Percentiles rank a stretch among this genome's conserved stretches.
These are phyloP conservation scores for Drosophila nr. fundita DNA, from an alignment of 2,888 invertebrate genomes.

Conservation along the genomic window DNA sequence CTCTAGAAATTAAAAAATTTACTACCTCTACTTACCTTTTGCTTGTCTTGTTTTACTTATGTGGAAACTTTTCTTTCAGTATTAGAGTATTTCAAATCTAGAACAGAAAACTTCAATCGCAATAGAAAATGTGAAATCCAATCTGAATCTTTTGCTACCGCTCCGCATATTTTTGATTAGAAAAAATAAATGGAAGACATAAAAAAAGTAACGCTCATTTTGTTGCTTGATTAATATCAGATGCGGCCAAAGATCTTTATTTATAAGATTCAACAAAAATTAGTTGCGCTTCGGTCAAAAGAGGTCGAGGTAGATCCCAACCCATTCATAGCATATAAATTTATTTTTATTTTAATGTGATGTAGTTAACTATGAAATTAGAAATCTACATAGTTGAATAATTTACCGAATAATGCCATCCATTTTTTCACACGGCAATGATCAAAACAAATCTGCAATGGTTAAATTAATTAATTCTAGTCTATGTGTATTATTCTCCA, in stretches of 20 bases:
- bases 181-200: constrained; percentile 35
- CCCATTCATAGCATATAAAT: not conserved
- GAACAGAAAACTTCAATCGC: constrained; percentile 11
- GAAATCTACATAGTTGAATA: not conserved
- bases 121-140: constrained; percentile 19
- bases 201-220: constrained; percentile 43
- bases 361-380: constrained; percentile 5
- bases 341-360: not conserved
- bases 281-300: constrained; percentile 37
- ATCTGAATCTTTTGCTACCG: constrained; percentile 31
- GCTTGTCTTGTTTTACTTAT: not conserved
- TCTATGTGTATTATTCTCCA: not conserved
- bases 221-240: constrained; percentile 55
- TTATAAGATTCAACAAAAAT: constrained; percentile 56
- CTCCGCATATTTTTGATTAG: constrained; percentile 26
- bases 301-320: constrained; percentile 2
- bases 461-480: not conserved
- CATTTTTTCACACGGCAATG: not conserved
- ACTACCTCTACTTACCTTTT: not conserved
- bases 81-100: not conserved
- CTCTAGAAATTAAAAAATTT: not conserved
- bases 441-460: not conserved
- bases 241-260: constrained; percentile 54
- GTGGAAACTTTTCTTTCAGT: not conserved
- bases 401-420: not conserved